A percentile compares a stretch with the other conserved stretches of the same genome.
Conservation (phyloP, 2,888 invertebrate species). For the Lasius fuliginosus region DNA sequence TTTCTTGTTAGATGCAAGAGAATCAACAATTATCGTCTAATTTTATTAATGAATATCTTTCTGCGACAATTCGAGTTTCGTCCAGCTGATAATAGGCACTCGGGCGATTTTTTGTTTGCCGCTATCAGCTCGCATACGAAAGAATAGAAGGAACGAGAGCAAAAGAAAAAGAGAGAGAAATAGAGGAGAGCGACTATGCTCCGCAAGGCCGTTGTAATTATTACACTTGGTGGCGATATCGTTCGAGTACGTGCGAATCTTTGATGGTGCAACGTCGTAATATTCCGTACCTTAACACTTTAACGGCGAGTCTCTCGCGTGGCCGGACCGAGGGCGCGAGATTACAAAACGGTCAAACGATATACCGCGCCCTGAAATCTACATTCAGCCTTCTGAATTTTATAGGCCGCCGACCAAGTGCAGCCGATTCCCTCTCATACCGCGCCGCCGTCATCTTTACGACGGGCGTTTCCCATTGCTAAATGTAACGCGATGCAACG, state of each 20-base stretch:
- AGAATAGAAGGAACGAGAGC: conserved; percentile 23
- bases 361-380: conserved; percentile 84
- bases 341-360: conserved; percentile 78
- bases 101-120: conserved; percentile 55
- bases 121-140: neutral
- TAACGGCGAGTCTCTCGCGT: conserved; percentile 70
- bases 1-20: conserved; percentile 1
- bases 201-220: conserved; percentile 74
- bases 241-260: conserved; percentile 76
- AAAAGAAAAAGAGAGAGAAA: neutral
- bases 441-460: conserved; percentile 62
- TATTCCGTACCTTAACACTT: conserved; percentile 68
- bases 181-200: conserved; percentile 1
- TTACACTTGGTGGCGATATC: conserved; percentile 72
- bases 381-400: conserved; percentile 82
- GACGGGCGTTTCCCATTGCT: conserved; percentile 82
- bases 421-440: conserved; percentile 59
- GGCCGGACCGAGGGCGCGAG: conserved; percentile 64
- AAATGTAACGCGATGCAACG: conserved; percentile 77
- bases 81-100: neutral
- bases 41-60: conserved; percentile 32
- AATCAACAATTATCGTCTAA: neutral
- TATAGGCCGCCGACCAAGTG: conserved; percentile 77
- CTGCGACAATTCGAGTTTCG: neutral
- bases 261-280: conserved; percentile 70